A percentile compares a stretch with the other conserved stretches of the same genome.
Conservation (phyloP, 2,797 vertebrate genomes). For the Gymnothorax javanicus region DNA sequence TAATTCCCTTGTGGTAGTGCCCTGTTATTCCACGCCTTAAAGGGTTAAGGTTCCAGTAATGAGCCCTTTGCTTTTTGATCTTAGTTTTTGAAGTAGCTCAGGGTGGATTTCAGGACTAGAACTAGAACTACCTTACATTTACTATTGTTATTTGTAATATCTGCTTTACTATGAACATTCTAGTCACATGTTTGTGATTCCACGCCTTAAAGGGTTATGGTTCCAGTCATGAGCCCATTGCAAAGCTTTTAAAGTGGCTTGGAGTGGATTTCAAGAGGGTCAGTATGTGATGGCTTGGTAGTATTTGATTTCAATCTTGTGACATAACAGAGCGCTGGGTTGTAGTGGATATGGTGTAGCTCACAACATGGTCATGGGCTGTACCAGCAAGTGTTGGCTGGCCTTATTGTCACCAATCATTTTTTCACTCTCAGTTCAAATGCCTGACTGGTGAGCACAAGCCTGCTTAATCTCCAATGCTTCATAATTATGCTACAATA, state of each 20-base stretch:
- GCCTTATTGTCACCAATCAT: constrained; percentile 4
- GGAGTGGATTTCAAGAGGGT: not conserved
- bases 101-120: not conserved
- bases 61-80: not conserved
- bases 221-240: not conserved
- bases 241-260: not conserved
- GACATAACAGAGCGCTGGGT: not conserved
- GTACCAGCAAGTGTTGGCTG: not conserved
- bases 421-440: constrained; percentile 23
- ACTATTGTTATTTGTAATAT: no score
- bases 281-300: not conserved
- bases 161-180: no score
- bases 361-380: not conserved
- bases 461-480: not conserved
- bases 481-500: not conserved
- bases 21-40: no score
- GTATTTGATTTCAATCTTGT: not conserved
- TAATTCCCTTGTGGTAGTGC: no score
- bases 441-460: constrained; percentile 6
- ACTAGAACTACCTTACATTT: no score
- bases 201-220: not conserved
- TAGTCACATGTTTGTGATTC: no score
- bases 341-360: not conserved
- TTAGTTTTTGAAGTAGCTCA: not conserved
- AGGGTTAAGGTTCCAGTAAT: not conserved